Conservation (phyloP, 2,888 invertebrate species). For the Abscondita cerata region DNA sequence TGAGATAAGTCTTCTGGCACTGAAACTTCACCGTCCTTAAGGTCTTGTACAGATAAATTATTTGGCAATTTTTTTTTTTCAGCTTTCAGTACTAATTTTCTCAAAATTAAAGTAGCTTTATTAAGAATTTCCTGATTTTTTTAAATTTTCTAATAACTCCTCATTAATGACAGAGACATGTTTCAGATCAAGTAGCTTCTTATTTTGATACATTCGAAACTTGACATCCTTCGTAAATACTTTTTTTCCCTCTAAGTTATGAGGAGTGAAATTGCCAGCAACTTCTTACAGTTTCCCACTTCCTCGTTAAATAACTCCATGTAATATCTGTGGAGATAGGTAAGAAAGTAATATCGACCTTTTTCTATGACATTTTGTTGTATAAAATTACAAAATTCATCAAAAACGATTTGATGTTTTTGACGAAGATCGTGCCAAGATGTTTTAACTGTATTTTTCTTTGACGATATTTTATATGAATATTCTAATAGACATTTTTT, state of each 20-base stretch:
- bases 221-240: neutral
- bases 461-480: neutral
- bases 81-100: neutral
- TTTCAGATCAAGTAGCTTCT: neutral
- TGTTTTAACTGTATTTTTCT: neutral
- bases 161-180: neutral
- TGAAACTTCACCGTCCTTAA: neutral
- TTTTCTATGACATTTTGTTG: neutral
- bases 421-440: neutral
- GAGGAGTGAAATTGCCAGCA: neutral
- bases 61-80: neutral
- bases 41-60: neutral
- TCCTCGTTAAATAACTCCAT: neutral
- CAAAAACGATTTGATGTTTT: neutral
- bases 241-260: neutral
- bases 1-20: neutral
- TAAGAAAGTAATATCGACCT: neutral
- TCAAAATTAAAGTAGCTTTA: neutral
- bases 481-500: neutral
- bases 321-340: neutral
- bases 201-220: neutral
- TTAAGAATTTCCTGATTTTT: neutral
- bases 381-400: neutral
- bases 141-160: neutral
- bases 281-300: neutral